phyloP scores from a whole-genome alignment of 1,140 invertebrate genomes.

The Eciton burchellii region DNA sequence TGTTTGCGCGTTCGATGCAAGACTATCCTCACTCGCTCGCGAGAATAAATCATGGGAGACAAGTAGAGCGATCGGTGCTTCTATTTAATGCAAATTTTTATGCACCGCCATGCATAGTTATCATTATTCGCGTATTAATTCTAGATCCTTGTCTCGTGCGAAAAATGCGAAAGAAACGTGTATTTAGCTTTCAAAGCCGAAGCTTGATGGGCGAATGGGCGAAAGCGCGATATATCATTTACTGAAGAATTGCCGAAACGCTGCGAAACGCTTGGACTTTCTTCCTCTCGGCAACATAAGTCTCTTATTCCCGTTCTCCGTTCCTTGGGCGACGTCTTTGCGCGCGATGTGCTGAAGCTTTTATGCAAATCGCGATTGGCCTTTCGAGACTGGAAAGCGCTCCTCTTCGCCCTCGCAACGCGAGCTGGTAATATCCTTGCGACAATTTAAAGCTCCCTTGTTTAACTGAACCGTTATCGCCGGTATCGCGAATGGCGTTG shows the following conservation, averaged over 20 bases:
- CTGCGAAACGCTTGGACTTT: slow-evolving; percentile 6
- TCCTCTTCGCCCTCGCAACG: neutral
- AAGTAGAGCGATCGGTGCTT: neutral
- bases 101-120: neutral
- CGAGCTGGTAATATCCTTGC: slow-evolving; percentile 18
- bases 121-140: neutral
- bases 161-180: slow-evolving; percentile 46
- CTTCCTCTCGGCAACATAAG: neutral
- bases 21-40: neutral
- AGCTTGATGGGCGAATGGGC: slow-evolving; percentile 59
- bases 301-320: neutral
- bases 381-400: slow-evolving; percentile 19
- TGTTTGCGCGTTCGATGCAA: neutral
- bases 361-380: slow-evolving; percentile 51
- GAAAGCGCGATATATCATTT: slow-evolving; percentile 40
- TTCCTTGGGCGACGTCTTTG: slow-evolving; percentile 4
- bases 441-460: slow-evolving; percentile 43
- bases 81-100: neutral
- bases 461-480: slow-evolving; percentile 30
- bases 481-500: neutral
- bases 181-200: slow-evolving; percentile 27
- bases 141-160: neutral
- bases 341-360: slow-evolving; percentile 32
- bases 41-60: neutral
- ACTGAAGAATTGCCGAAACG: slow-evolving; percentile 2